Base-by-base conservation (phyloP, 2,888 invertebrate species). In the Tipula confusa region DNA sequence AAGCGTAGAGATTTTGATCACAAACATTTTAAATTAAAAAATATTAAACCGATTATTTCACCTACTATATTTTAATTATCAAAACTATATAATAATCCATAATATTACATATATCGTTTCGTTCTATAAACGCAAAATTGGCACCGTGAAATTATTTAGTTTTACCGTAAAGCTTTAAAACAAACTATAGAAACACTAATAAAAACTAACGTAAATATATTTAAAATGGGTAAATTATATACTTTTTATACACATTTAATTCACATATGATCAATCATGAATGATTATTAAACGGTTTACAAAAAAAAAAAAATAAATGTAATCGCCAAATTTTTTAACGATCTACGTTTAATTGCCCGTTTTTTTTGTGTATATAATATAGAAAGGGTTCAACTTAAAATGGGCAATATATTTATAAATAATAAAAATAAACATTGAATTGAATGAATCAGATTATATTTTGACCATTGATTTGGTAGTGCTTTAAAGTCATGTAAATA, bases 211-310 rank as follows among this genome's bases (percentile, higher is more conserved):
- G 43, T 43, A 43, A 43, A 43, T 43, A n/a, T n/a, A 43, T 43
- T 43, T 43, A 7, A 43, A 43, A 43, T 43, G 15, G 43, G 43
- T n/a, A 43, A 43, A 43, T n/a, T 36, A 36, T 36, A 36, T 36
- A 36, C 11, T 9, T 9, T 36, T 9, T 36, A 36, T 7, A 11
- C 11, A 36, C 36, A 6, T 43, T 15, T 15, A 64, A 18, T 64
- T 64, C 64, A 64, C 64, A 64, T 64, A 64, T 64, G 64, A 64
- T 64, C 64, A 64, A 64, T 64, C 64, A 64, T 64, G 64, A 64
- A 64, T 64, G 64, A 64, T 64, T 11, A 64, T 64, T 24, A 18
- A 9, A 64, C 64, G 13, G 64, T 64, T 43, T 43, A 43, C 4
- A n/a, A n/a, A n/a, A n/a, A n/a, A n/a, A n/a, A n/a, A n/a, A n/a